Conservation (phyloP, 2,113 vertebrate genomes). For the Notechis scutatus region DNA sequence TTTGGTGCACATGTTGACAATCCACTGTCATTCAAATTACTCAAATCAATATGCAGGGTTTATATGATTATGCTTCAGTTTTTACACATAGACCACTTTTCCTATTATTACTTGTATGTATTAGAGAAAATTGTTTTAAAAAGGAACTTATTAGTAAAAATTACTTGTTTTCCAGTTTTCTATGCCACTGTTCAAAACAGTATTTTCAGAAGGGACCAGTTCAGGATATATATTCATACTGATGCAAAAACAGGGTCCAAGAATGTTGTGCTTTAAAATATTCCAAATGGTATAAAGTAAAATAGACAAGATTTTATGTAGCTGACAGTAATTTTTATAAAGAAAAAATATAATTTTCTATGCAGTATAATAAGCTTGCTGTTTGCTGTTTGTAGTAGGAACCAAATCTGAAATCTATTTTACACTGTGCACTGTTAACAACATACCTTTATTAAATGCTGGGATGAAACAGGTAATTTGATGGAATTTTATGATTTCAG, state of each 20-base stretch:
- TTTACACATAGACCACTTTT: background rate
- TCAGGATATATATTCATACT: background rate
- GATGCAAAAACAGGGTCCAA: background rate
- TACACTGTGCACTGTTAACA: conserved; percentile 29
- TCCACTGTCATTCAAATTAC: background rate
- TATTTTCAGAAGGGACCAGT: background rate
- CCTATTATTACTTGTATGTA: background rate
- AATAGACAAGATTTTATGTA: background rate
- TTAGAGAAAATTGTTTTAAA: background rate
- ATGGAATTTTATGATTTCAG: conserved; percentile 4
- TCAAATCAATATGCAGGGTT: background rate
- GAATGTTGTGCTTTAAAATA: background rate
- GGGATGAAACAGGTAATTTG: conserved; percentile 19
- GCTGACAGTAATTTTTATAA: conserved; percentile 48
- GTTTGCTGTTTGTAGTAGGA: conserved; percentile 51
- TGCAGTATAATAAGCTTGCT: conserved; percentile 60
- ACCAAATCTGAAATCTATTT: conserved; percentile 58
- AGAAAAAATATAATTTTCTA: conserved; percentile 59
- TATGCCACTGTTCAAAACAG: background rate
- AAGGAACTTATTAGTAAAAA: background rate
- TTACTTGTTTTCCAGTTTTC: background rate
- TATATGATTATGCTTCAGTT: background rate
- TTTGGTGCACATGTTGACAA: background rate
- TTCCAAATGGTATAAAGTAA: background rate
- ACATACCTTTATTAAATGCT: conserved; percentile 37